Conservation (phyloP, 2,113 vertebrate species). For the Anolis carolinensis region DNA sequence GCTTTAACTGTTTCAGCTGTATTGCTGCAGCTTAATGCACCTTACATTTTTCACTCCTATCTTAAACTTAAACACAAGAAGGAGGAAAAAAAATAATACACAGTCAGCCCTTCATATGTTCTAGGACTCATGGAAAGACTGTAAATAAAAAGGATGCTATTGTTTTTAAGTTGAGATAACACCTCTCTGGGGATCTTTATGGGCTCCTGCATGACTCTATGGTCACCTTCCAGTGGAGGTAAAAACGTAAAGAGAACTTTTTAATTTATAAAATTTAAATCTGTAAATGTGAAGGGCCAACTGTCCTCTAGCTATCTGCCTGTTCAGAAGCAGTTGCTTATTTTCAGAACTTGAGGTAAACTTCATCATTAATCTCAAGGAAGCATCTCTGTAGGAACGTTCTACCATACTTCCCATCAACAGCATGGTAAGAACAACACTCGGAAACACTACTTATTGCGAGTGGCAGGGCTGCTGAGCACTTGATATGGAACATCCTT, state of each 20-base stretch:
- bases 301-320: neutral
- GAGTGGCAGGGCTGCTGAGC: neutral
- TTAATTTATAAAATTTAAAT: no score
- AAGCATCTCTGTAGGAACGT: neutral
- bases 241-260: no score
- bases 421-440: neutral
- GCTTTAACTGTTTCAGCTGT: neutral
- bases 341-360: neutral
- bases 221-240: no score
- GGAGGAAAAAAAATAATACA: constrained; percentile 1
- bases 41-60: neutral
- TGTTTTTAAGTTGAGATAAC: no score
- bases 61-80: neutral
- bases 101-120: no score
- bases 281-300: no score
- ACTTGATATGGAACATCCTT: neutral
- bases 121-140: no score
- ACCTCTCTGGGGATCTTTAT: no score
- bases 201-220: no score
- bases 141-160: no score
- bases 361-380: neutral
- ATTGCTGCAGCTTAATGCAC: neutral
- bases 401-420: neutral
- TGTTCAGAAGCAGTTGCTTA: neutral
- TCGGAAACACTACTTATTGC: neutral